A percentile compares a stretch with the other conserved stretches of the same genome.
These are phyloP conservation scores for Sinhomidia bicolor DNA, from an alignment of 2,888 invertebrate genomes.

Conservation along the genomic window DNA sequence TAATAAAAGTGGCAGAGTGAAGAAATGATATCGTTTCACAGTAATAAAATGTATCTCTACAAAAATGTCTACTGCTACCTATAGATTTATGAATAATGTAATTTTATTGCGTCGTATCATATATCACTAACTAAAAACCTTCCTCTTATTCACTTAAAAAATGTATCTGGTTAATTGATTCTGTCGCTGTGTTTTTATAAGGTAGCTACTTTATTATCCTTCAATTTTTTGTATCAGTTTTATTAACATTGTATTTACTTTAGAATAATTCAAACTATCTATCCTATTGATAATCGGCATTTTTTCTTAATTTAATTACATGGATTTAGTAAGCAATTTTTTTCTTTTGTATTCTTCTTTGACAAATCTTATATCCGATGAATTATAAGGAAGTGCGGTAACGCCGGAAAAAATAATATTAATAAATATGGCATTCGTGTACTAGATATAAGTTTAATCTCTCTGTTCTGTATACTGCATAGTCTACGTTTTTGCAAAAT, in stretches of 20 bases:
- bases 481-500: conserved; percentile 13
- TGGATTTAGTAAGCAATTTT: not conserved
- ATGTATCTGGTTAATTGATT: not conserved
- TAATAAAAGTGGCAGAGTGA: not conserved
- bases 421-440: not conserved
- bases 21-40: not conserved
- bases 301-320: not conserved
- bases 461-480: not conserved
- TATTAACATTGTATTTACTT: not conserved
- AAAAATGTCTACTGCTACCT: not conserved
- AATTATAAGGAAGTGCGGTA: not conserved
- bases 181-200: not conserved
- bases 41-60: too few species aligned
- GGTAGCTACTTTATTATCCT: not conserved
- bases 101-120: not conserved
- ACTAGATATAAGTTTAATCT: not conserved
- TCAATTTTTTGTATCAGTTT: conserved; percentile 30
- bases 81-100: too few species aligned
- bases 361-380: not conserved
- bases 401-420: not conserved
- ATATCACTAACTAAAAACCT: not conserved
- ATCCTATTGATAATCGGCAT: not conserved
- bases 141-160: not conserved
- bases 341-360: not conserved
- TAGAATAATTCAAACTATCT: not conserved